Evolutionary conservation across 2,113 vertebrate species (phyloP), one percentile per base, ranked within the genome.

Genomic region (Pygoscelis antarcticus): DNA sequence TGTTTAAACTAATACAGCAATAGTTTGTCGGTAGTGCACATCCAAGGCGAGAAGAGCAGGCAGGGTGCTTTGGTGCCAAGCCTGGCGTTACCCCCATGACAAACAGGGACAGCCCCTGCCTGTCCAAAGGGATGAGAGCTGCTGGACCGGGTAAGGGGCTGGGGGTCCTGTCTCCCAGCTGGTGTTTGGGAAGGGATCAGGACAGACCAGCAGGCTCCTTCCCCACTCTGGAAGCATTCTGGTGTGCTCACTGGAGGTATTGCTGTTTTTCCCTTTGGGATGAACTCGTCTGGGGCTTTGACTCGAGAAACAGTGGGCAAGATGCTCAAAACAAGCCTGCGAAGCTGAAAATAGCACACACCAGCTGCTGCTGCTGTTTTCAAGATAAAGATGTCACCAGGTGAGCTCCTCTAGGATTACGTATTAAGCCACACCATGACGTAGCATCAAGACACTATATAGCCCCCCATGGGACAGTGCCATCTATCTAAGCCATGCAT

Each of bases 361-460:
- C 18, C 0, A 9, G 54, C 78, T 68, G 81, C 89, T 77, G 82
- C 74, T 77, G 61, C 84, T 42, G 42, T 42, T 92, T 65, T 51
- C 84, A 6, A 86, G 92, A 90, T 85, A 85, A 61, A 93, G 88
- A 58, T 83, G 71, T 88, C 71, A 88, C 66, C 90, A 93, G 90
- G 92, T 95, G 91, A 94, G 84, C 77, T 89, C 40, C 57, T 93
- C 83, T 30, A 68, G 77, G 52, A 46, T 85, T 52, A 65, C 52
- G 13, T 38, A 71, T 82, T 82, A 71, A 84, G 70, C 54, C 58
- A 61, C 20, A 11, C 40, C 23, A 22, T 32, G 69, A 57, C 0
- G 0, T 17, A 57, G 47, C 70, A 49, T 2, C 30, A 21, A 16
- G 49, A 25, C 27, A 6, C 47, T 15, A 6, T 1, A 3, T 10